Evolutionary conservation across 2,888 invertebrate genomes (phyloP), one percentile per base, ranked within the genome.

Genomic region (Caenorhabditis panamensis): DNA sequence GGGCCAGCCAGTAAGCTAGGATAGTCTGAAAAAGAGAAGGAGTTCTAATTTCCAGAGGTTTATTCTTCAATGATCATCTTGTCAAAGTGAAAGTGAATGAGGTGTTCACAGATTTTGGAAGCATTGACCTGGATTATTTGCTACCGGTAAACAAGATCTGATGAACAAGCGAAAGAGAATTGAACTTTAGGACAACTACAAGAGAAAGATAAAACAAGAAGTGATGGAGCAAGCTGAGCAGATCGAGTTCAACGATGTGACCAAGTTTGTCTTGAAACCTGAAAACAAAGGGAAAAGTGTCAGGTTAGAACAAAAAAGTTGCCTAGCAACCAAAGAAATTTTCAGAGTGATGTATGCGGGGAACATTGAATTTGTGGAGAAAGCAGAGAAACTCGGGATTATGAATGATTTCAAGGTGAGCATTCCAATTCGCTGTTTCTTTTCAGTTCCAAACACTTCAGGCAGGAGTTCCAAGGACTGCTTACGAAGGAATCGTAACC

Each of bases 401-500:
- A 89, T 89, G 88, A 84, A 86, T 51, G 88, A 89, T 64, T 87
- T 87, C 69, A 89, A 89, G 96, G 97, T 51, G 36, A 63, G 20
- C 61, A n/a, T n/a, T n/a, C n/a, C n/a, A n/a, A n/a, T n/a, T n/a
- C n/a, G n/a, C n/a, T n/a, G n/a, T n/a, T n/a, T n/a, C n/a, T n/a
- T n/a, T n/a, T n/a, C n/a, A n/a, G n/a, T n/a, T n/a, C n/a, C n/a
- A n/a, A n/a, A 3, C 22, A 62, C 87, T 88, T 71, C 88, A 89
- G 96, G 97, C 97, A 91, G 98, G 98, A 0, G 96, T 99, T 22
- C 96, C 98, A 8, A 93, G 99, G 81, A 96, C 97, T 8, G 97
- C 96, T 1, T 99, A 99, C 91, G 94, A 94, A 85, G 99, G 99
- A 49, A 94, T 99, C 36, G 96, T 99, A 16, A 94, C 95, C 22